phyloP scores from a whole-genome alignment of 1,140 invertebrate species.

The Spodoptera litura region DNA sequence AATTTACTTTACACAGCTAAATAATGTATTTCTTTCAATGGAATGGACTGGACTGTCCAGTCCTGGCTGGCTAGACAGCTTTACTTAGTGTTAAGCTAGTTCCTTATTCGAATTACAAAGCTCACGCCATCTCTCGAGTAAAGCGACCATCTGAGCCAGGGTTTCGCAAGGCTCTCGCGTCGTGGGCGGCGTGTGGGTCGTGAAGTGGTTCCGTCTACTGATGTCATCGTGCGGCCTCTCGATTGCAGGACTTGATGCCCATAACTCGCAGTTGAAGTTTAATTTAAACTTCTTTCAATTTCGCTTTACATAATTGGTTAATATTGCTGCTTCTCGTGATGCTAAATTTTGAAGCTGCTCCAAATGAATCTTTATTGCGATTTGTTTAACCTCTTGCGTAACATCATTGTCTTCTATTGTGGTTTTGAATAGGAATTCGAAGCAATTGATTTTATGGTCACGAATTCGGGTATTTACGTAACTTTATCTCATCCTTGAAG shows the following conservation, averaged over 20 bases:
- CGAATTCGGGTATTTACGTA: background rate
- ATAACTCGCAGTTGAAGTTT: constrained; percentile 35
- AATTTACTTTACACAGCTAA: too few relatives aligned
- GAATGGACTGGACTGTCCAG: too few relatives aligned
- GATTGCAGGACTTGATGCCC: constrained; percentile 36
- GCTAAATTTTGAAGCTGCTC: background rate
- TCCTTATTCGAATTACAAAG: constrained; percentile 34
- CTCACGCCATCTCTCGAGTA: constrained; percentile 30
- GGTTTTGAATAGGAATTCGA: background rate
- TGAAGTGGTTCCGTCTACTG: constrained; percentile 74
- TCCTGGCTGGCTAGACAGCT: too few relatives aligned
- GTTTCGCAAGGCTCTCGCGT: constrained; percentile 72
- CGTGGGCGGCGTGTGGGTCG: constrained; percentile 72
- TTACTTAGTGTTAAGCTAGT: background rate
- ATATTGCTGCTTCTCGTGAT: background rate
- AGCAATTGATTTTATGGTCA: background rate
- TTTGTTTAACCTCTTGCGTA: background rate
- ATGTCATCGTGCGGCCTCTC: constrained; percentile 69
- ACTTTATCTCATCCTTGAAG: background rate
- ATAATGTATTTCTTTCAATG: too few relatives aligned
- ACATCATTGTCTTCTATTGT: background rate
- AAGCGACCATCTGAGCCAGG: constrained; percentile 48
- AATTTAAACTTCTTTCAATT: constrained; percentile 16
- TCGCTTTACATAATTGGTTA: constrained; percentile 2
- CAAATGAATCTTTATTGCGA: too few relatives aligned